phyloP scores from a whole-genome alignment of 1,140 invertebrate species.

The Calosoma granatense region DNA sequence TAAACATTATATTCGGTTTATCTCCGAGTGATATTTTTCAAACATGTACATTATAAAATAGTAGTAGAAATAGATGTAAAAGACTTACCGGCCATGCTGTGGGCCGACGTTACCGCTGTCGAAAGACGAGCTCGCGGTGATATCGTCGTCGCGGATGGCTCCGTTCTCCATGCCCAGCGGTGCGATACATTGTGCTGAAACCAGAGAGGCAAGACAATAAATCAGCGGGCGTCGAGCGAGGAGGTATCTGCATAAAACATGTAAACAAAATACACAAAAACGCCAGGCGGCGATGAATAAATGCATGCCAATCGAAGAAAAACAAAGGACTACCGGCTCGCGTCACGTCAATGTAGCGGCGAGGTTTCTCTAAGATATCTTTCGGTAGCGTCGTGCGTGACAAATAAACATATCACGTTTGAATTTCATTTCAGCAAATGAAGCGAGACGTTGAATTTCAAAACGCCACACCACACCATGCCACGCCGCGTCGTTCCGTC shows the following conservation, averaged over 20 bases:
- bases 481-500: no score
- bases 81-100: conserved; percentile 73
- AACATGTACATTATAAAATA: no score
- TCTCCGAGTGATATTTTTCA: no score
- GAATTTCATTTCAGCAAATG: no score
- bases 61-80: conserved; percentile 11
- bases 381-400: no score
- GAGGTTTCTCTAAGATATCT: no score
- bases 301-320: not conserved
- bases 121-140: conserved; percentile 83
- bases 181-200: conserved; percentile 68
- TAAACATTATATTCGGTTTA: no score
- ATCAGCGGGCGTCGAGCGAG: not conserved
- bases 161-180: conserved; percentile 86
- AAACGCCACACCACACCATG: no score
- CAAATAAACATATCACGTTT: no score
- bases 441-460: no score
- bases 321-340: no score
- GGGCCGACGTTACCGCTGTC: conserved; percentile 83
- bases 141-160: conserved; percentile 70
- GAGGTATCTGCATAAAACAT: not conserved
- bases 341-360: no score
- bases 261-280: not conserved
- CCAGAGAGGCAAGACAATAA: not conserved
- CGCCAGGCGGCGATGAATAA: not conserved